These are phyloP conservation scores for Drosophila kepulauana DNA, from an alignment of 1,140 invertebrate genomes.

Conservation along the genomic window DNA sequence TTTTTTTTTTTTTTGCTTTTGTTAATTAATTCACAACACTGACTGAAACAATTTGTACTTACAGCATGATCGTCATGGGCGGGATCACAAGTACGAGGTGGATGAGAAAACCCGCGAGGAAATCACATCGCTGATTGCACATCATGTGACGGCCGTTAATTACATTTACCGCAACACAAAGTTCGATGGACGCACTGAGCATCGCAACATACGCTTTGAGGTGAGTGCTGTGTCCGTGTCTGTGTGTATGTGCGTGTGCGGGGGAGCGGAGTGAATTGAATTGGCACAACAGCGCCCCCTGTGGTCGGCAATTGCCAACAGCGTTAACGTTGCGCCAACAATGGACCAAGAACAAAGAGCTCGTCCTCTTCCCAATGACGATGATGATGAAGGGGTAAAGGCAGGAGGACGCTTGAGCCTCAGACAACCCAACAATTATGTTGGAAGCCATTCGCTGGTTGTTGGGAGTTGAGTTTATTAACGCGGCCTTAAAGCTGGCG, in stretches of 20 bases:
- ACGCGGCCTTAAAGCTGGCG: not conserved
- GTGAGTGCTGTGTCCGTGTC: conserved; percentile 87
- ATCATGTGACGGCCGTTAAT: conserved; percentile 99
- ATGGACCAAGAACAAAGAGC: conserved; percentile 38
- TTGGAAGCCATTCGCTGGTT: not conserved
- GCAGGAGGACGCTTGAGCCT: conserved; percentile 8
- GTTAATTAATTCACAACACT: conserved; percentile 32
- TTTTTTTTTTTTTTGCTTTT: conserved; percentile 18
- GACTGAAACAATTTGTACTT: conserved; percentile 58
- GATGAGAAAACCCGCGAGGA: conserved; percentile 97
- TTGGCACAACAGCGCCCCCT: conserved; percentile 16
- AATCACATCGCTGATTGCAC: conserved; percentile 98
- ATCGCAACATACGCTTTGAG: conserved; percentile 98
- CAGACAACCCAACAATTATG: conserved; percentile 33
- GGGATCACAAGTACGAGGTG: conserved; percentile 85
- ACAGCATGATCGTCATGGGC: conserved; percentile 90
- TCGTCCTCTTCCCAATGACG: not conserved
- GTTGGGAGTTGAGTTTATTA: conserved; percentile 11
- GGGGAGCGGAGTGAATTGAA: not conserved
- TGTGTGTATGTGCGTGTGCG: not conserved
- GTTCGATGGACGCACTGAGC: conserved; percentile 94
- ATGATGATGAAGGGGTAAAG: not conserved
- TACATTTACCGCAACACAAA: conserved; percentile 98
- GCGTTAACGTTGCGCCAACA: conserved; percentile 29
- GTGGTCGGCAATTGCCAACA: conserved; percentile 24